These are phyloP conservation scores for Acanthurus tractus DNA, from an alignment of 2,797 vertebrate genomes.

Conservation along the genomic window DNA sequence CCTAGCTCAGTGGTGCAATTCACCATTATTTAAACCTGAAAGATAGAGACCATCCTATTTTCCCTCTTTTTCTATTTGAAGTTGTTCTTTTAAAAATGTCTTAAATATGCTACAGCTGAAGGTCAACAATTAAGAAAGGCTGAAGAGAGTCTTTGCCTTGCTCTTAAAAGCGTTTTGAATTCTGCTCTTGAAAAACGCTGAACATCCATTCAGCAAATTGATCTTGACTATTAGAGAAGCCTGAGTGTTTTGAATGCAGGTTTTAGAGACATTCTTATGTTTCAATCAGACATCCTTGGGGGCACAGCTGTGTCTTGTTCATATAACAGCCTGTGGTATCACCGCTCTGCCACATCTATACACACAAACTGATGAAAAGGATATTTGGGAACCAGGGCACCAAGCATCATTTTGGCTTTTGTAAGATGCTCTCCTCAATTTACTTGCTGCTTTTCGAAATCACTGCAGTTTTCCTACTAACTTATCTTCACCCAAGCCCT, in stretches of 20 bases:
- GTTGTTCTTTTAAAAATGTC: constrained; percentile 54
- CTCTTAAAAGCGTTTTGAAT: constrained; percentile 45
- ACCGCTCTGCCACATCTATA: constrained; percentile 25
- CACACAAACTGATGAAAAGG: constrained; percentile 28
- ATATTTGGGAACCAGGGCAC: constrained; percentile 31
- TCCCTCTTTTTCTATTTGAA: constrained; percentile 36
- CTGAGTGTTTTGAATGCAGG: constrained; percentile 36
- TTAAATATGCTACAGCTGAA: constrained; percentile 53
- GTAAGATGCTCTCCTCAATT: constrained; percentile 62
- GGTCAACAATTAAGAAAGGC: constrained; percentile 52
- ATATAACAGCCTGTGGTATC: constrained; percentile 45
- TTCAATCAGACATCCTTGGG: constrained; percentile 39
- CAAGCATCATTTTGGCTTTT: constrained; percentile 46
- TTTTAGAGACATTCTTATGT: constrained; percentile 33
- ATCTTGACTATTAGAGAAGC: constrained; percentile 36
- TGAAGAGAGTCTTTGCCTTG: constrained; percentile 37
- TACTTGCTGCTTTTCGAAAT: constrained; percentile 51
- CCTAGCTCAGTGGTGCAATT: constrained; percentile 43
- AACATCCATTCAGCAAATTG: constrained; percentile 50
- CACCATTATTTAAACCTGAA: constrained; percentile 50
- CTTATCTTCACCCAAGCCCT: constrained; percentile 66
- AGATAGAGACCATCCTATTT: constrained; percentile 26
- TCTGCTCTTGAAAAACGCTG: constrained; percentile 53
- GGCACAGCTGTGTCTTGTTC: constrained; percentile 48
- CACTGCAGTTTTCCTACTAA: constrained; percentile 51